Percentiles rank a stretch among this genome's conserved stretches.
Evolutionary conservation across 2,113 vertebrate genomes (phyloP).

Genomic region (Rana temporaria): DNA sequence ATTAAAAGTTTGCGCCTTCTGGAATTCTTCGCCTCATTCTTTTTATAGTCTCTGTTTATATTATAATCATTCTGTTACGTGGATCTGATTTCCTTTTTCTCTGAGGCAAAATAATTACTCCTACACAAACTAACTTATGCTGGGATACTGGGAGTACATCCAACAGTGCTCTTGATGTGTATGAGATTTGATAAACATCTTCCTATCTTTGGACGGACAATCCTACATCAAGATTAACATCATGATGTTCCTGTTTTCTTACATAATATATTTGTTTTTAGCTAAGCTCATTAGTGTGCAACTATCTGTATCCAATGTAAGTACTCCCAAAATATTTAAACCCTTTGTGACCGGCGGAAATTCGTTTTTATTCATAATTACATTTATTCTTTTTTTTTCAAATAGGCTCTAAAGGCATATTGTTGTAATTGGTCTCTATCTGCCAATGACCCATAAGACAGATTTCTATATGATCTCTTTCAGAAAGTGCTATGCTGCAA

Average conservation of each 20-base stretch:
- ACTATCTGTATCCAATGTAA: too few species aligned
- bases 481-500: too few species aligned
- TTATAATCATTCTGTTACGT: background rate
- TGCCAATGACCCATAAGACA: too few species aligned
- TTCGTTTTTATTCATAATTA: too few species aligned
- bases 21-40: background rate
- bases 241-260: constrained; percentile 20
- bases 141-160: constrained; percentile 11
- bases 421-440: too few species aligned
- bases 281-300: background rate
- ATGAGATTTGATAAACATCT: constrained; percentile 12
- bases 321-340: too few species aligned
- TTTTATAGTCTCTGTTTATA: background rate
- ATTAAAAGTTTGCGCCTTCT: background rate
- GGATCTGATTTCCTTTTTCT: constrained; percentile 5
- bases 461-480: too few species aligned
- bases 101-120: background rate
- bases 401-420: too few species aligned
- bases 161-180: constrained; percentile 12
- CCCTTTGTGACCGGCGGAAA: too few species aligned
- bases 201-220: constrained; percentile 5
- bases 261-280: background rate
- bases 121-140: constrained; percentile 7
- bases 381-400: too few species aligned
- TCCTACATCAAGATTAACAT: constrained; percentile 30